Conservation (phyloP, 2,888 invertebrate genomes). For the Zaprionus lineosus region DNA sequence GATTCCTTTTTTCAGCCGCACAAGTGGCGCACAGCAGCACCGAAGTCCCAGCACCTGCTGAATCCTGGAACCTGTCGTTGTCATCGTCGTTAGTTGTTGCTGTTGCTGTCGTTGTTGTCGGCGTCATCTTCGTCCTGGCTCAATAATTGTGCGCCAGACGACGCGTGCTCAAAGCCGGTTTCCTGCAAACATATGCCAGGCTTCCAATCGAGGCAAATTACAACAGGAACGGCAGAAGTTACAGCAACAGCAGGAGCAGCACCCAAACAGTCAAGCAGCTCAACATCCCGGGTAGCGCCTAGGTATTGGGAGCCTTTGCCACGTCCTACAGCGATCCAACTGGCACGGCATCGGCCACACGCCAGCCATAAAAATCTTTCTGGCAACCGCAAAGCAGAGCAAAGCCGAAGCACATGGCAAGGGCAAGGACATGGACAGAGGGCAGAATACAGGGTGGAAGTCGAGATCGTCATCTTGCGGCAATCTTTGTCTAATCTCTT, state of each 20-base stretch:
- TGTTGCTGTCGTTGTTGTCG: constrained; percentile 58
- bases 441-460: too few relatives aligned
- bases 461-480: constrained; percentile 40
- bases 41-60: constrained; percentile 65
- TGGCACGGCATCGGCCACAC: constrained; percentile 74
- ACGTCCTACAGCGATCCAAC: constrained; percentile 32
- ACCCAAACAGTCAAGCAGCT: constrained; percentile 1
- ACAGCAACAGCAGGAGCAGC: neutral
- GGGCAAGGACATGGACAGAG: constrained; percentile 5
- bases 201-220: constrained; percentile 54
- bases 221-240: constrained; percentile 39
- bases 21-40: constrained; percentile 56
- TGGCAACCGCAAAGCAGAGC: constrained; percentile 57
- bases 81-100: constrained; percentile 25
- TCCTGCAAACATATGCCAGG: constrained; percentile 67
- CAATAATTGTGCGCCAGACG: constrained; percentile 75
- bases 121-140: constrained; percentile 46
- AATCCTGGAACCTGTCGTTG: constrained; percentile 73
- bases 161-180: constrained; percentile 77
- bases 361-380: constrained; percentile 71
- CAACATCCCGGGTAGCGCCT: constrained; percentile 17
- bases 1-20: constrained; percentile 65
- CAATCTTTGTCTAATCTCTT: constrained; percentile 68
- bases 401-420: neutral
- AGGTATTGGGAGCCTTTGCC: constrained; percentile 1